Percentiles rank a stretch among this genome's conserved stretches.
Conservation (phyloP, 2,113 vertebrate species). For the Sclerurus mexicanus region DNA sequence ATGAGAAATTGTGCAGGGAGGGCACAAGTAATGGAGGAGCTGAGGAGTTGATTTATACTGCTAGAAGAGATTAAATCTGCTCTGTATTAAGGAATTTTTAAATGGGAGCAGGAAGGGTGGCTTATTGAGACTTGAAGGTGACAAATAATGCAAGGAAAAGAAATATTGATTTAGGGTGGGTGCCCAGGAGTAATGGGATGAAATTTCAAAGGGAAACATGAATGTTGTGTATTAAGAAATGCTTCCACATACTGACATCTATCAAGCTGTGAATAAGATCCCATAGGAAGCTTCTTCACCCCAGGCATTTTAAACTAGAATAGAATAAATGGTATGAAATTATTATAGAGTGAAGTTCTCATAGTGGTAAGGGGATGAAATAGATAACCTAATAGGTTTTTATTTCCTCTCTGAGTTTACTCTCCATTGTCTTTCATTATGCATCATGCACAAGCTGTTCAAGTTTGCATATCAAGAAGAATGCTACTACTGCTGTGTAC, state of each 20-base stretch:
- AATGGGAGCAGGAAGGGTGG: neutral
- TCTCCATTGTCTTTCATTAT: neutral
- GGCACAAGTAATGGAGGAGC: fast-evolving
- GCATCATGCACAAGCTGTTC: neutral
- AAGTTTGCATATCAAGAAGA: neutral
- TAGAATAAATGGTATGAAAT: conserved; percentile 14
- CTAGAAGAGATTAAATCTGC: neutral
- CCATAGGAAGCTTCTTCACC: conserved; percentile 14
- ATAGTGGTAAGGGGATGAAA: neutral
- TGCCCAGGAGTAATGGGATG: neutral
- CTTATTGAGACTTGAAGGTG: neutral
- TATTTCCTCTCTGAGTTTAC: neutral
- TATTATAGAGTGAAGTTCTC: conserved; percentile 6
- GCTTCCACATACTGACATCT: conserved; percentile 6
- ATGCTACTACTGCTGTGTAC: neutral
- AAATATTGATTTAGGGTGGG: conserved; percentile 14
- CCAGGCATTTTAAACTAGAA: conserved; percentile 5
- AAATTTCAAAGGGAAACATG: conserved; percentile 20
- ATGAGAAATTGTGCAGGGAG: neutral
- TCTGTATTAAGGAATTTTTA: neutral
- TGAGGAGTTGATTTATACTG: neutral
- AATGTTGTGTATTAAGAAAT: neutral
- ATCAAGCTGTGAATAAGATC: conserved; percentile 26
- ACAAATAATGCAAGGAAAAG: neutral
- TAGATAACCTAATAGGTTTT: neutral